Conservation (phyloP, 1,140 invertebrate genomes). For the Drosophila obscura region DNA sequence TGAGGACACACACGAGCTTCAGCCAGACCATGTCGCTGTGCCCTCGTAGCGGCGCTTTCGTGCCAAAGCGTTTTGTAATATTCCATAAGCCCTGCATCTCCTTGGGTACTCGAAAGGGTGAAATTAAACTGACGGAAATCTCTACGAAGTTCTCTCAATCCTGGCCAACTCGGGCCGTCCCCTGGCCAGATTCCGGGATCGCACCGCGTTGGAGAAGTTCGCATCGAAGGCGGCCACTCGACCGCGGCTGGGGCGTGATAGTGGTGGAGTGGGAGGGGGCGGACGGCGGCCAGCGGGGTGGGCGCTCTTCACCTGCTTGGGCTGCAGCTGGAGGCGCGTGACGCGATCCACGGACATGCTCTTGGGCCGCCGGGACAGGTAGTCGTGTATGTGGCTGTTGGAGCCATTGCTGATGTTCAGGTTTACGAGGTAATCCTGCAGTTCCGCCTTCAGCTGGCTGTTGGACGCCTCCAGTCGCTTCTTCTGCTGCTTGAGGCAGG, state of each 20-base stretch:
- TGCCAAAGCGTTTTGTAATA: conserved; percentile 21
- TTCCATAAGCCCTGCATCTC: conserved; percentile 23
- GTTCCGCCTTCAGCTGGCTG: conserved; percentile 57
- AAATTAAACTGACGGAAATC: background rate
- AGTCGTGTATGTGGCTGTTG: conserved; percentile 69
- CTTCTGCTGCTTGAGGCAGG: conserved; percentile 73
- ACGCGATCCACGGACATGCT: conserved; percentile 83
- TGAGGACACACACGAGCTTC: conserved; percentile 10
- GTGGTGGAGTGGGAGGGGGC: conserved; percentile 19
- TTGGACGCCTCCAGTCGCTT: conserved; percentile 65
- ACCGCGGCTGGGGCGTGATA: conserved; percentile 3
- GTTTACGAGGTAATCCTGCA: conserved; percentile 77
- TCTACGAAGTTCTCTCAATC: conserved; percentile 19
- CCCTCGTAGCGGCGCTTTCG: background rate
- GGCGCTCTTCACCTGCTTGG: conserved; percentile 63
- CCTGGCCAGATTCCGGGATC: conserved; percentile 49
- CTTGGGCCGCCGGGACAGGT: conserved; percentile 69
- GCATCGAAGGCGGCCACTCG: conserved; percentile 62
- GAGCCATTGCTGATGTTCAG: conserved; percentile 76
- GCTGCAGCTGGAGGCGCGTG: conserved; percentile 55
- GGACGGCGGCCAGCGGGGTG: conserved; percentile 44
- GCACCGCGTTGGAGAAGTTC: conserved; percentile 64
- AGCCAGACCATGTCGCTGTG: conserved; percentile 27
- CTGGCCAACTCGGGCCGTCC: conserved; percentile 56
- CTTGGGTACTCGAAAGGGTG: background rate